Evolutionary conservation across 2,113 vertebrate genomes (phyloP).

Genomic region (Neolamprologus longior): DNA sequence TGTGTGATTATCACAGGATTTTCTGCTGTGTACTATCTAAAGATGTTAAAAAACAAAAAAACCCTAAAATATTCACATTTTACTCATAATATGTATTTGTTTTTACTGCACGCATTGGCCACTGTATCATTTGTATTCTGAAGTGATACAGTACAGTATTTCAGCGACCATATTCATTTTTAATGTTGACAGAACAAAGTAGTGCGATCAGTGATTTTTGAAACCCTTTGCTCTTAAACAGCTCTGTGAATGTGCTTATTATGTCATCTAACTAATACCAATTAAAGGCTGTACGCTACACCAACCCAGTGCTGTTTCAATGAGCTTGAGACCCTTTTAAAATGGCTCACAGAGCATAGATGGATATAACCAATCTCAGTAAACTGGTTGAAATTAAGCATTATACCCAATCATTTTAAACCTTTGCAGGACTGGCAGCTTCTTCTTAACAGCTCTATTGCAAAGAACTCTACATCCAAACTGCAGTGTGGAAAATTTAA

Average conservation of each 20-base stretch:
- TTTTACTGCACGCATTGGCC: not conserved
- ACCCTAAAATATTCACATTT: not conserved
- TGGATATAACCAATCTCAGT: not conserved
- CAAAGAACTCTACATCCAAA: not conserved
- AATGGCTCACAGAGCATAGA: not conserved
- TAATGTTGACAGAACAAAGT: constrained; percentile 18
- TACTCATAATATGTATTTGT: not conserved
- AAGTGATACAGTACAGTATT: not conserved
- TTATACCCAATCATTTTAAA: constrained; percentile 22
- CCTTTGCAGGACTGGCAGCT: constrained; percentile 19
- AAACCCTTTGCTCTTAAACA: constrained; percentile 27
- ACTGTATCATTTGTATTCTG: constrained; percentile 18
- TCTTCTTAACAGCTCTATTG: constrained; percentile 35
- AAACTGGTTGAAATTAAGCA: constrained; percentile 26
- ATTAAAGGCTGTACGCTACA: constrained; percentile 27
- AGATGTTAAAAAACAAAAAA: not conserved
- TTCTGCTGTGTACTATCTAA: not conserved
- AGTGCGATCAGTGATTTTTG: constrained; percentile 14
- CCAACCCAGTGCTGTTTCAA: not conserved
- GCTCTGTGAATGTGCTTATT: constrained; percentile 10
- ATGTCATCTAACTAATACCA: constrained; percentile 36
- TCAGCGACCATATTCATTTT: constrained; percentile 13
- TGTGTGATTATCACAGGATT: not conserved
- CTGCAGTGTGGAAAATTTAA: constrained; percentile 23
- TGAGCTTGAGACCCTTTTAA: constrained; percentile 10